These are phyloP conservation scores for Schizothorax lantsangensis DNA, from an alignment of 2,797 vertebrate species.

Conservation along the genomic window DNA sequence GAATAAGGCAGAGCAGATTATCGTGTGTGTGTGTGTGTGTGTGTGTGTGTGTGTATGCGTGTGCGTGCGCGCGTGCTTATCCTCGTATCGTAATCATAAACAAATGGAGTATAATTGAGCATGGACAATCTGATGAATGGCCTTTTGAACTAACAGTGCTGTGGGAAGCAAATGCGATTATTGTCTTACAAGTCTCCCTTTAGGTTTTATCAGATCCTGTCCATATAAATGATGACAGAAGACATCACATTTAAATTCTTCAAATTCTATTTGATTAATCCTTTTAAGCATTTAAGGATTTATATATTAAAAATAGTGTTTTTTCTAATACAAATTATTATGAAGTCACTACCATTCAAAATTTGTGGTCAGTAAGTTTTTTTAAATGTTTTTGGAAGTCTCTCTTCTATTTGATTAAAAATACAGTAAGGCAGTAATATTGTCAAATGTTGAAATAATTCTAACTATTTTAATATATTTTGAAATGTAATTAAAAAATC, in stretches of 20 bases:
- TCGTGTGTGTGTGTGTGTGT: neutral
- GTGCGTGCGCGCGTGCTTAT: neutral
- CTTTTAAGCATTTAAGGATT: slow-evolving; percentile 46
- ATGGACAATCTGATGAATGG: slow-evolving; percentile 58
- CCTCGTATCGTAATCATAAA: slow-evolving; percentile 43
- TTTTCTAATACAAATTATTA: neutral
- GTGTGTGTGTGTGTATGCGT: neutral
- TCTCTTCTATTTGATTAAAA: neutral
- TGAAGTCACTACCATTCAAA: neutral
- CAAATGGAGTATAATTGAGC: slow-evolving; percentile 54
- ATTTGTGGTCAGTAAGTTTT: neutral
- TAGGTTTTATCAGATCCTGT: slow-evolving; percentile 57
- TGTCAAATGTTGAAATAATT: neutral
- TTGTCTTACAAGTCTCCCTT: slow-evolving; percentile 58
- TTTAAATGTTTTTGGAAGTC: neutral
- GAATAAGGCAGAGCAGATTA: slow-evolving; percentile 3
- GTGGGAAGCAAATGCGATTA: slow-evolving; percentile 61
- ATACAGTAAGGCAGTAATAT: neutral
- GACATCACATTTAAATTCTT: slow-evolving; percentile 50
- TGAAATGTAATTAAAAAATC: neutral
- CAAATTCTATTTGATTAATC: slow-evolving; percentile 53
- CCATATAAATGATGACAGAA: slow-evolving; percentile 53
- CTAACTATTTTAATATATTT: neutral
- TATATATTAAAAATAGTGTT: neutral
- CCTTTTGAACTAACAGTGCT: slow-evolving; percentile 57